phyloP scores from a whole-genome alignment of 2,797 vertebrate genomes.

The Lemur catta region DNA sequence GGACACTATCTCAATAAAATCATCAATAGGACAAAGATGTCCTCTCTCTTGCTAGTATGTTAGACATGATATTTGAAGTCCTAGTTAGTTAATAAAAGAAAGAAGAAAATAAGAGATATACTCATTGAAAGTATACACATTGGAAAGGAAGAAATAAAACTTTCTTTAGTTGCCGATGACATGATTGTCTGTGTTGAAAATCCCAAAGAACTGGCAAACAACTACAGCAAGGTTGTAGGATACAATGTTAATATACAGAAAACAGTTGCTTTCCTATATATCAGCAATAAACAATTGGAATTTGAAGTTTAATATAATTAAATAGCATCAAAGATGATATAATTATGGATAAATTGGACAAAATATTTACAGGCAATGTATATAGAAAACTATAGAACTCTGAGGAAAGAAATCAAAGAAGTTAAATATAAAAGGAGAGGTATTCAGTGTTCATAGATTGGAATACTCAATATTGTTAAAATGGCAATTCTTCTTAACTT shows the following conservation, averaged over 20 bases:
- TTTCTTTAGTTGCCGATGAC: background rate
- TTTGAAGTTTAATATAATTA: background rate
- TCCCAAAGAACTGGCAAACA: background rate
- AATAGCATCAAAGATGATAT: background rate
- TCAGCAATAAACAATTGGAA: background rate
- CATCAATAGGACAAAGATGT: background rate
- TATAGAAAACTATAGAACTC: background rate
- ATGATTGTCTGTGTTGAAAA: background rate
- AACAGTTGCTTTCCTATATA: background rate
- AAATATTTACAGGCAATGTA: background rate
- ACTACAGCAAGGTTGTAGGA: background rate
- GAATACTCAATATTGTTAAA: background rate
- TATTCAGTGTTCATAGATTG: background rate
- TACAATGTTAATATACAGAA: background rate
- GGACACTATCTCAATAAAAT: background rate
- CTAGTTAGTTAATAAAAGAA: background rate
- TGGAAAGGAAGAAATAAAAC: background rate
- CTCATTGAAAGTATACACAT: background rate
- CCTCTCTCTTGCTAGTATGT: background rate
- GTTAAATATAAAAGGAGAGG: background rate
- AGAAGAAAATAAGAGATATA: background rate
- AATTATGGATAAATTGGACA: background rate
- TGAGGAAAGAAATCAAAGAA: background rate
- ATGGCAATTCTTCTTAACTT: background rate
- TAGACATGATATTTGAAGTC: background rate